Percentiles rank a stretch among this genome's conserved stretches.
phyloP scores from a whole-genome alignment of 2,113 vertebrate species.

The Takifugu bimaculatus region DNA sequence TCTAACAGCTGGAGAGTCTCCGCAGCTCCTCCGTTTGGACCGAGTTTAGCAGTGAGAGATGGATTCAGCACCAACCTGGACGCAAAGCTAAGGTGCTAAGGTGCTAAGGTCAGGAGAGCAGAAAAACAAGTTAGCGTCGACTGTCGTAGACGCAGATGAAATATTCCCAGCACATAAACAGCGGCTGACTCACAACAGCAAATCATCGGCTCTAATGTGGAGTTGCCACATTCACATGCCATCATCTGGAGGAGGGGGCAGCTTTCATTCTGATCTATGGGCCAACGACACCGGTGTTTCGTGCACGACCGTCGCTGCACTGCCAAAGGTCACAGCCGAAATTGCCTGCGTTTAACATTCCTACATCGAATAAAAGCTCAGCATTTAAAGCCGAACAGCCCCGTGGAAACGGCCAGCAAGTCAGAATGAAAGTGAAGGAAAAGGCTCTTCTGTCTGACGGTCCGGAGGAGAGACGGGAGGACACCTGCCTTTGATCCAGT shows the following conservation, averaged over 20 bases:
- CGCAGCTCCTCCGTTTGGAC: no score
- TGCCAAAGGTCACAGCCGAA: conserved; percentile 68
- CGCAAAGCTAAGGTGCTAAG: no score
- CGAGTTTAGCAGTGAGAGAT: no score
- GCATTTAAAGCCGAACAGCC: conserved; percentile 45
- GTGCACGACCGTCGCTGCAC: conserved; percentile 65
- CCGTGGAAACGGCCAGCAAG: conserved; percentile 59
- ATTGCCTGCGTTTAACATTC: conserved; percentile 58
- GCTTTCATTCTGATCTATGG: conserved; percentile 81
- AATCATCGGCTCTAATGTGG: conserved; percentile 74
- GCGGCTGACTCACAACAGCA: conserved; percentile 45
- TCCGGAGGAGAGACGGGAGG: not conserved
- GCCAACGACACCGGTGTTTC: conserved; percentile 76
- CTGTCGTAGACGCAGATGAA: no score
- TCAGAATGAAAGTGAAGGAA: conserved; percentile 48
- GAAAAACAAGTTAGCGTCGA: no score
- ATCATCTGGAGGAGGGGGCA: conserved; percentile 71
- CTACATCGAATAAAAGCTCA: conserved; percentile 11
- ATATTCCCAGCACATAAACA: no score
- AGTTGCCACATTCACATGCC: conserved; percentile 75
- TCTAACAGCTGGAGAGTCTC: no score
- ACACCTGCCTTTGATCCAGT: not conserved
- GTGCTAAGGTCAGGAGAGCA: no score
- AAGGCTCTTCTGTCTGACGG: conserved; percentile 39
- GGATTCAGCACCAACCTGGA: no score